phyloP scores from a whole-genome alignment of 1,140 invertebrate species.

The Cotesia vestalis region DNA sequence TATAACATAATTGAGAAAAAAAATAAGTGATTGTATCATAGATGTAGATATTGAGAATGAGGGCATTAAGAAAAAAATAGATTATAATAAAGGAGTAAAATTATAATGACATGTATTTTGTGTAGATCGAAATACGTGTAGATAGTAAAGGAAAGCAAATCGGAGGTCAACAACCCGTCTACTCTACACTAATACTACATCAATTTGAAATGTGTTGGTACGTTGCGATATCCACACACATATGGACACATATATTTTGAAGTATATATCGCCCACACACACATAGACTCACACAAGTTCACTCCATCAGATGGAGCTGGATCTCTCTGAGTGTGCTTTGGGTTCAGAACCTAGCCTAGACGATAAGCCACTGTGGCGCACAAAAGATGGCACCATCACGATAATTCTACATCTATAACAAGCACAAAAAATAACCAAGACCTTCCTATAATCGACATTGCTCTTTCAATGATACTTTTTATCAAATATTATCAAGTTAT shows the following conservation, averaged over 20 bases:
- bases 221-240: neutral
- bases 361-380: slow-evolving; percentile 28
- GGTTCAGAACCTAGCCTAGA: slow-evolving; percentile 49
- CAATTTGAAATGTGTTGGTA: slow-evolving; percentile 20
- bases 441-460: slow-evolving; percentile 5
- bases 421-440: slow-evolving; percentile 20
- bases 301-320: slow-evolving; percentile 30
- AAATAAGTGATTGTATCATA: no score
- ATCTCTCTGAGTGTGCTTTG: slow-evolving; percentile 34
- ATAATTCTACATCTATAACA: slow-evolving; percentile 24
- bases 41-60: no score
- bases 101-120: slow-evolving; percentile 52
- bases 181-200: slow-evolving; percentile 48
- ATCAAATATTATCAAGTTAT: neutral
- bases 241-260: neutral
- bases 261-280: neutral
- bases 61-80: neutral
- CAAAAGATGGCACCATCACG: slow-evolving; percentile 14
- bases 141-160: slow-evolving; percentile 48
- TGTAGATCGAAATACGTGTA: slow-evolving; percentile 58
- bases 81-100: neutral
- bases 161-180: slow-evolving; percentile 62
- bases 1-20: no score
- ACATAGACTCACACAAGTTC: slow-evolving; percentile 19
- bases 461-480: slow-evolving; percentile 3